These are phyloP conservation scores for Bactericera cockerelli DNA, from an alignment of 1,140 invertebrate genomes.

Conservation along the genomic window DNA sequence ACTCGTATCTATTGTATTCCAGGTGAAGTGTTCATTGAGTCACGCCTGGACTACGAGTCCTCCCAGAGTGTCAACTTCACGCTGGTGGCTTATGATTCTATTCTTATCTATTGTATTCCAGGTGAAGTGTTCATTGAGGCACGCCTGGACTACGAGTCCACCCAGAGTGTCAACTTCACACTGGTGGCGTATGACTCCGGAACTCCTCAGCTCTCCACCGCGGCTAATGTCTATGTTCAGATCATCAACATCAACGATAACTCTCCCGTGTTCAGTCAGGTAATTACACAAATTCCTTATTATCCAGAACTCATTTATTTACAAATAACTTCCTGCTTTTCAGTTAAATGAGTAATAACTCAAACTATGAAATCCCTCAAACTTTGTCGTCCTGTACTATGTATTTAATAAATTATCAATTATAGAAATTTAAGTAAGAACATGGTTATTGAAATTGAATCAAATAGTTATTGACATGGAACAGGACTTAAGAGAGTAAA, in stretches of 20 bases:
- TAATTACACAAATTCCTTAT: conserved; percentile 16
- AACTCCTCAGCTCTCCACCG: conserved; percentile 57
- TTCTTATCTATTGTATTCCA: conserved; percentile 23
- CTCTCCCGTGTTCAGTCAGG: conserved; percentile 53
- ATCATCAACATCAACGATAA: conserved; percentile 79
- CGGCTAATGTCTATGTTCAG: conserved; percentile 54
- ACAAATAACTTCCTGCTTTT: no score
- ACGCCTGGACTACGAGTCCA: conserved; percentile 67
- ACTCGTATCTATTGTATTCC: conserved; percentile 15
- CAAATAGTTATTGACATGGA: no score
- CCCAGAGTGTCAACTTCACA: conserved; percentile 56
- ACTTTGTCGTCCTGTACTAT: no score
- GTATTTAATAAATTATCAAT: no score
- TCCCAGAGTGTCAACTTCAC: conserved; percentile 58
- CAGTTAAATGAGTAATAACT: no score
- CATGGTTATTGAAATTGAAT: no score
- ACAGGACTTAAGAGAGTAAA: no score
- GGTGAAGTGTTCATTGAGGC: conserved; percentile 63
- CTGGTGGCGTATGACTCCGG: conserved; percentile 69
- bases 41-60: conserved; percentile 68
- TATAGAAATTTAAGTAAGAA: no score
- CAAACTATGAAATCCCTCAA: no score
- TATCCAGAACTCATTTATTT: no score
- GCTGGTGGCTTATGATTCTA: conserved; percentile 65
- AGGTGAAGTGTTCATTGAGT: conserved; percentile 63